Evolutionary conservation across 2,797 vertebrate species (phyloP).

Genomic region (Muscicapa striata): DNA sequence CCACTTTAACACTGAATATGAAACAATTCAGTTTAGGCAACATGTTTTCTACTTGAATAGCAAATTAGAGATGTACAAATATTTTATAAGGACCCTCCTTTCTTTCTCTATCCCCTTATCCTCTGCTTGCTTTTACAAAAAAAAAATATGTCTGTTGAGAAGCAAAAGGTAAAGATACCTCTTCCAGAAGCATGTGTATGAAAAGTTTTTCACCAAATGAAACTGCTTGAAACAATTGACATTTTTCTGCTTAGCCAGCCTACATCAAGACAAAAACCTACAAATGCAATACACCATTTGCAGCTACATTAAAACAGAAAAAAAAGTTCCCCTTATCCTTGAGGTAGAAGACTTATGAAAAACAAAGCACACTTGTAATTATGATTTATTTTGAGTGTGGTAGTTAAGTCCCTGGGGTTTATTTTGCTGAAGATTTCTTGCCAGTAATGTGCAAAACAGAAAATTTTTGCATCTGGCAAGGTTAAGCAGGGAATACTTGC

Average conservation of each 20-base stretch:
- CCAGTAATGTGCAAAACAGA: background rate
- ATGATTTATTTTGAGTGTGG: background rate
- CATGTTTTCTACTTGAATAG: background rate
- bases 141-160: background rate
- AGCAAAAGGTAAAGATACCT: background rate
- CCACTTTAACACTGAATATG: background rate
- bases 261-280: background rate
- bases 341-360: background rate
- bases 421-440: background rate
- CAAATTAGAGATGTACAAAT: background rate
- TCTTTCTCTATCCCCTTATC: background rate
- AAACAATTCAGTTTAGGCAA: background rate
- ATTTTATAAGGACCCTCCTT: background rate
- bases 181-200: background rate
- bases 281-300: background rate
- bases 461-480: background rate
- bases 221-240: accelerated
- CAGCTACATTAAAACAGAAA: background rate
- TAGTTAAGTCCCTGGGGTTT: background rate
- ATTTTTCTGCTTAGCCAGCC: background rate
- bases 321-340: background rate
- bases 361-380: background rate
- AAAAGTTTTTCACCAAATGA: background rate
- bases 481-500: background rate
- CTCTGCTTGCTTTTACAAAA: background rate